phyloP scores from a whole-genome alignment of 2,113 vertebrate genomes.

The Coreoperca whiteheadi region DNA sequence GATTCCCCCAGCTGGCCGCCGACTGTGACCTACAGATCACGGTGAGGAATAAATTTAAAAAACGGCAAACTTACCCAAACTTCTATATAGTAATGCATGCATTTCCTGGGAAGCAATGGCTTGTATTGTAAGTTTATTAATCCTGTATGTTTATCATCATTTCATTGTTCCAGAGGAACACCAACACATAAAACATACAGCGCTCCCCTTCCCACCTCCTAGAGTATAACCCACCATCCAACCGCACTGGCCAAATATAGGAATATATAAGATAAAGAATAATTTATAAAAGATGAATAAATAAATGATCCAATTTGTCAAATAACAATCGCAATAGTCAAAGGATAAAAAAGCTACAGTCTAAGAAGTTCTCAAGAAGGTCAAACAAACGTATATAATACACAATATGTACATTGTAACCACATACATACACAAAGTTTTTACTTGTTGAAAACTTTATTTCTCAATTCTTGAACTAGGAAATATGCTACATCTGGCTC shows the following conservation, averaged over 20 bases:
- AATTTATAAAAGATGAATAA: no score
- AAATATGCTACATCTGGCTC: background rate
- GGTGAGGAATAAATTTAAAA: constrained; percentile 82
- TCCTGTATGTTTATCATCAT: background rate
- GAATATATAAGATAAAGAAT: no score
- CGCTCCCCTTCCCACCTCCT: background rate
- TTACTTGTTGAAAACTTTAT: background rate
- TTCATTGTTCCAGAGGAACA: background rate
- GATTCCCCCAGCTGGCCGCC: constrained; percentile 84
- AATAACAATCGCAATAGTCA: background rate
- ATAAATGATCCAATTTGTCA: no score
- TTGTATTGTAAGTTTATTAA: background rate
- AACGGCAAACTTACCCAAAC: no score
- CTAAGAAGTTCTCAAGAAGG: no score
- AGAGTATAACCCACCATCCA: background rate
- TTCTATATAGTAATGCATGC: background rate
- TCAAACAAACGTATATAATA: background rate
- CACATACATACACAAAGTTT: background rate
- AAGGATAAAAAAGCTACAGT: background rate
- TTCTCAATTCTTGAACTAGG: background rate
- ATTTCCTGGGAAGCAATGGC: background rate
- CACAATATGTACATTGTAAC: no score
- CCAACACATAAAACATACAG: background rate
- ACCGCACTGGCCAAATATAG: background rate
- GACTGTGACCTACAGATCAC: constrained; percentile 92